Evolutionary conservation across 2,797 vertebrate genomes (phyloP).

Genomic region (Muscicapa striata): DNA sequence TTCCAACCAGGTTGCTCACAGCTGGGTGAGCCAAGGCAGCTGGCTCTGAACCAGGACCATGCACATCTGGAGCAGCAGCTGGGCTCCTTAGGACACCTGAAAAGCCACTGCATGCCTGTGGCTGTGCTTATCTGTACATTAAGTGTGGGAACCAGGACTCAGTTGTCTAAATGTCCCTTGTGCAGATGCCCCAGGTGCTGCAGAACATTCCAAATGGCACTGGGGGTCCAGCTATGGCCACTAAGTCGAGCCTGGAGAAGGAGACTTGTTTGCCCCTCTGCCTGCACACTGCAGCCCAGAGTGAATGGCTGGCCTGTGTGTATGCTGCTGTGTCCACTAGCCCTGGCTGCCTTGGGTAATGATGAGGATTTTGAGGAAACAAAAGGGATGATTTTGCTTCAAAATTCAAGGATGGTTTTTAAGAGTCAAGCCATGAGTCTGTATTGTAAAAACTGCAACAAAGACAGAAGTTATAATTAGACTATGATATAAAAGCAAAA

Average conservation of each 20-base stretch:
- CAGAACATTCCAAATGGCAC: background rate
- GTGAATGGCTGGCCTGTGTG: background rate
- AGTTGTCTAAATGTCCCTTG: background rate
- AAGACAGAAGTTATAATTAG: background rate
- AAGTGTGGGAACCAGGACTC: background rate
- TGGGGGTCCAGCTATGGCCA: background rate
- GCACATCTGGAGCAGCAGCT: background rate
- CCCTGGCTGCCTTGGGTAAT: background rate
- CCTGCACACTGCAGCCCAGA: background rate
- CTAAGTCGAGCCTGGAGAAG: background rate
- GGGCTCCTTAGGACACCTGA: background rate
- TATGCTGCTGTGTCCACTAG: background rate
- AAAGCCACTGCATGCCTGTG: background rate
- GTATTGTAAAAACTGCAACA: background rate
- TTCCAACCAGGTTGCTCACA: background rate
- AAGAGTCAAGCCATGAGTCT: background rate
- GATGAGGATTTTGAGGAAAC: background rate
- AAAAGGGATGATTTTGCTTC: background rate
- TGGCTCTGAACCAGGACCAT: background rate
- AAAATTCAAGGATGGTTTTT: background rate
- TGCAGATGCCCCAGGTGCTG: background rate
- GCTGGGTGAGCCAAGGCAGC: background rate
- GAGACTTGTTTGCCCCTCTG: background rate
- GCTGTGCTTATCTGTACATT: background rate
- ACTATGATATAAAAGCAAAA: background rate